Evolutionary conservation across 1,140 invertebrate genomes (phyloP), one percentile per base, ranked within the genome.

Genomic region (Mizuhopecten yessoensis): DNA sequence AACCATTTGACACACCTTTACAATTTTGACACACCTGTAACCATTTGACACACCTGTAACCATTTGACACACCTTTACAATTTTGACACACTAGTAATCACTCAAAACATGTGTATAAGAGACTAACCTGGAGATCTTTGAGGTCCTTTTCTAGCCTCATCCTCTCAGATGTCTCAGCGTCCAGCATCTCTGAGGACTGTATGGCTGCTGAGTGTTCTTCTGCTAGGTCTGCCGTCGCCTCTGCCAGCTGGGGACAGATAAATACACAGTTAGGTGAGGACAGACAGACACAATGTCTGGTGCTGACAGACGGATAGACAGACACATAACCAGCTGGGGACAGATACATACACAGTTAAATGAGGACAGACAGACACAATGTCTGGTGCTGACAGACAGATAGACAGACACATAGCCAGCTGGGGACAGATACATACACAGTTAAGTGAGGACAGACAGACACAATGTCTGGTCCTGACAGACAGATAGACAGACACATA

Each of bases 201-300:
- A 98, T 98, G 9, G 98, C 98, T 0, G 98, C 98, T 13, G 98
- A 98, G 94, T 99, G 98, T 96, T 99, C 99, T 95, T 99, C 99
- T 3, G 98, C 98, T 90, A 99, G 97, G 96, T 99, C 99, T 42
- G 98, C 98, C 49, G 98, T 98, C 96, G 99, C 97, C 96, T 99
- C 98, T 94, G 98, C 98, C 95, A 99, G 96, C 99, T 99, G 96
- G 39, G 97, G 92, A 87, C 36, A 93, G 10, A 92, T n/a, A 89
- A 88, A 33, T 86, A 88, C 86, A 89, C 13, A 5, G 13, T 39
- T 39, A 39, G 36, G 36, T 39, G 5, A 39, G 36, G 36, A 5
- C 36, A 39, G 36, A 13, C 36, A 39, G 5, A 39, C 36, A 39
- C 5, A 39, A 13, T 5, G 36, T 5, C 36, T 39, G 36, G 36